Conservation (phyloP, 1,140 invertebrate species). For the Microplitis demolitor region DNA sequence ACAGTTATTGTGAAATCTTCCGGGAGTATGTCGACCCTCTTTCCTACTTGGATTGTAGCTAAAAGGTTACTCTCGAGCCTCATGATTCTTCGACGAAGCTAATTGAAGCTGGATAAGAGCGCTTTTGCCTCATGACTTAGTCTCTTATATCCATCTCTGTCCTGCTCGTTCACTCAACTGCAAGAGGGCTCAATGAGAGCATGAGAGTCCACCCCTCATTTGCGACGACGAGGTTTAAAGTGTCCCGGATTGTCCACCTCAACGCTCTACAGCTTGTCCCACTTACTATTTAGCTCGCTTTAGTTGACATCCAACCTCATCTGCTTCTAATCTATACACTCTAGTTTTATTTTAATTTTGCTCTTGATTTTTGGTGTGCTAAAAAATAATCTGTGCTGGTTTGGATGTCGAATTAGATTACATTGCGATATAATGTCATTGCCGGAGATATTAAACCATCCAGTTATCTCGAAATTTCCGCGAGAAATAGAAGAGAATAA, state of each 20-base stretch:
- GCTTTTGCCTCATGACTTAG: slow-evolving; percentile 23
- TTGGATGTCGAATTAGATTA: neutral
- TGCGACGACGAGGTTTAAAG: neutral
- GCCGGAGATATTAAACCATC: neutral
- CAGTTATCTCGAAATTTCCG: neutral
- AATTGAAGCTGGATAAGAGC: slow-evolving; percentile 39
- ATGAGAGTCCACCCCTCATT: slow-evolving; percentile 23
- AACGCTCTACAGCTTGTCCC: slow-evolving; percentile 9
- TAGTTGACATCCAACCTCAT: slow-evolving; percentile 1
- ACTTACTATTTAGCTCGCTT: slow-evolving; percentile 7
- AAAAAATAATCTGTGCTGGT: neutral
- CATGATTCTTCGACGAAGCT: slow-evolving; percentile 34
- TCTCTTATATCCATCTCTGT: neutral
- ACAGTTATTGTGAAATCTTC: slow-evolving; percentile 19
- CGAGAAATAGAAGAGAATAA: neutral
- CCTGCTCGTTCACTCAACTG: neutral
- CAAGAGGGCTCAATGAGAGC: slow-evolving; percentile 41
- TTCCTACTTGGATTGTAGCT: slow-evolving; percentile 10
- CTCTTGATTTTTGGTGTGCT: too few species aligned
- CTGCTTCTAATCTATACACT: neutral
- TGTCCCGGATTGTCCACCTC: slow-evolving; percentile 13
- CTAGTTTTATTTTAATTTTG: neutral
- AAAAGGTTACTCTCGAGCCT: slow-evolving; percentile 33
- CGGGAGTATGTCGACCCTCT: neutral
- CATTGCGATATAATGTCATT: neutral